Percentiles rank a stretch among this genome's conserved stretches.
phyloP scores from a whole-genome alignment of 2,797 vertebrate genomes.

The Acanthurus leucopareius region DNA sequence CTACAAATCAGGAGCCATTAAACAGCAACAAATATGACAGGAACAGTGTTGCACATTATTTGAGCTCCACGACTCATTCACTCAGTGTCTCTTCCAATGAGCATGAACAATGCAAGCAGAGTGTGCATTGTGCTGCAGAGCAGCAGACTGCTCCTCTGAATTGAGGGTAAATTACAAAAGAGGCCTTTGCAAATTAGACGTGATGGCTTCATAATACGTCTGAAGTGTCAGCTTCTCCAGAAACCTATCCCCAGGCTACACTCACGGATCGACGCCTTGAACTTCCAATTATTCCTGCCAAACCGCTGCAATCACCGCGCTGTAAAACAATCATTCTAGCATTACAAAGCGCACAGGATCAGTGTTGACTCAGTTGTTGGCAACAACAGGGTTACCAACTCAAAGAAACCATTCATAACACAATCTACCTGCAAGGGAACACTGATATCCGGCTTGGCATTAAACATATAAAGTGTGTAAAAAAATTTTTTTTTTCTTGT shows the following conservation, averaged over 20 bases:
- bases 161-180: conserved; percentile 81
- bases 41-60: conserved; percentile 76
- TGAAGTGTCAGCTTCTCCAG: conserved; percentile 76
- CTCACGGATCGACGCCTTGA: conserved; percentile 72
- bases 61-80: conserved; percentile 79
- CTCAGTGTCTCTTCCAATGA: conserved; percentile 81
- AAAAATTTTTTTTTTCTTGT: conserved; percentile 13
- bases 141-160: conserved; percentile 75
- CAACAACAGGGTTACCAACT: conserved; percentile 46
- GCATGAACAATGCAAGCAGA: conserved; percentile 75
- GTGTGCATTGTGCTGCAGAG: conserved; percentile 75
- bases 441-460: conserved; percentile 35
- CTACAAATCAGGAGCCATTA: conserved; percentile 78
- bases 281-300: conserved; percentile 77
- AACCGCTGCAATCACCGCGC: conserved; percentile 69
- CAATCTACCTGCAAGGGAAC: conserved; percentile 44
- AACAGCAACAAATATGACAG: conserved; percentile 78
- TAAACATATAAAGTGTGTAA: conserved; percentile 18
- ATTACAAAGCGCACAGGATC: conserved; percentile 58
- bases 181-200: conserved; percentile 80
- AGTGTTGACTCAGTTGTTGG: conserved; percentile 63
- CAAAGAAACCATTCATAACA: conserved; percentile 38
- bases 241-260: conserved; percentile 75
- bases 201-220: conserved; percentile 81
- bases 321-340: conserved; percentile 70